Base-by-base conservation (phyloP, 64 coral and sea anemone genomes). In the Exaiptasia diaphana region DNA sequence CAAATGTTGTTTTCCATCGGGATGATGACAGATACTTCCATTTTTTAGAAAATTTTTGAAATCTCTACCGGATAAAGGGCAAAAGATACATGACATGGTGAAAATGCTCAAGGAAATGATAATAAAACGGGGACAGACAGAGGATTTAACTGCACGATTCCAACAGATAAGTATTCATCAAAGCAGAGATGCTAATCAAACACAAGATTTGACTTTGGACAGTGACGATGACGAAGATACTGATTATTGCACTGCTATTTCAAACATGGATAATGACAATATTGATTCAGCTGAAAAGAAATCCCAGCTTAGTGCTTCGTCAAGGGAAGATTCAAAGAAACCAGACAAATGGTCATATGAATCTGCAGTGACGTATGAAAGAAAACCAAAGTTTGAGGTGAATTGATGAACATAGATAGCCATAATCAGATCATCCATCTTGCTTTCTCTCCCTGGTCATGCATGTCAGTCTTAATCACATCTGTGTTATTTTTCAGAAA, bases 31-130 rank as follows among this genome's bases (percentile, higher is more conserved):
- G 10, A 60, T 9, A 23, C 24, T 23, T 23, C 17, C 8, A 60
- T 40, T 45, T 33, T 38, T 17, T 26, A 87, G 84, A 46, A 67
- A 35, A 60, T 68, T 87, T 26, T 26, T 87, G 14, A 52, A 68
- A 25, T 77, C 72, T 24, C 84, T 87, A 14, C 84, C 84, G 33
- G 84, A 87, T 46, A 67, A 78, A 41, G 84, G 84, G 17, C 62
- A 40, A 12, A 87, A 87, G 50, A 64, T 87, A 11, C 18, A 17
- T 31, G 29, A 77, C 14, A 61, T 75, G 58, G 74, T 87, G 21
- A 25, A 53, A 55, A 76, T 9, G 70, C 74, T 87, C 1, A 69
- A 68, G 48, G 60, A 70, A 23, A 41, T 77, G 41, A 76, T 87
- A 55, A 22, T 60, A 1, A 40, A 41, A 54, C 62, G 15, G 25